Evolutionary conservation across 2,888 invertebrate species (phyloP).

Genomic region (Mycogona germanica): DNA sequence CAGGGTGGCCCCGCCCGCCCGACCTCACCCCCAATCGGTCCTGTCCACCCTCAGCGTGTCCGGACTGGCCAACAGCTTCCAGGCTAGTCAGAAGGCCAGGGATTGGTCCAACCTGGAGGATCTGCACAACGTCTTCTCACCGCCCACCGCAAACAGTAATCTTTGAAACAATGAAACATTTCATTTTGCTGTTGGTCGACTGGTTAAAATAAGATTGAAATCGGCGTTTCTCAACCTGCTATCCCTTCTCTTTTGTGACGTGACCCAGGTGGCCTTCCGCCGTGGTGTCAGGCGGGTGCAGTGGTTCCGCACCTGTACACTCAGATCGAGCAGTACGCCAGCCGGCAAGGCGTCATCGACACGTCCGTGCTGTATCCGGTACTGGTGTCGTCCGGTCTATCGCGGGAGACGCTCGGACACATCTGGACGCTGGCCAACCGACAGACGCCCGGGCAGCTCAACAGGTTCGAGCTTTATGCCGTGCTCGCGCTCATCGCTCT

Average conservation of each 20-base stretch:
- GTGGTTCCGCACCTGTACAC: constrained; percentile 31
- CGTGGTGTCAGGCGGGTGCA: constrained; percentile 25
- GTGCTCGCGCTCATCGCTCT: constrained; percentile 39
- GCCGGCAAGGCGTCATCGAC: constrained; percentile 29
- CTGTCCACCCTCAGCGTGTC: background rate
- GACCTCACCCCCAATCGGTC: background rate
- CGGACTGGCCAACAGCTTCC: background rate
- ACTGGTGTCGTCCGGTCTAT: constrained; percentile 36
- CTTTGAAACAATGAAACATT: background rate
- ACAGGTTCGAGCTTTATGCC: constrained; percentile 36
- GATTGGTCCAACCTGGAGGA: constrained; percentile 13
- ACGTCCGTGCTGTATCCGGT: constrained; percentile 38
- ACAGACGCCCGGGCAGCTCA: constrained; percentile 36
- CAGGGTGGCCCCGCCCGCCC: background rate
- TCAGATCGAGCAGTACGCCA: constrained; percentile 29
- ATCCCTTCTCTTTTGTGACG: background rate
- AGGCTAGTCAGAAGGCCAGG: constrained; percentile 9
- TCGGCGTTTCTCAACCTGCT: background rate
- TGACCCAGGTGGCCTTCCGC: constrained; percentile 13
- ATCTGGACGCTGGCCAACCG: constrained; percentile 39
- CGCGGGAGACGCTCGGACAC: constrained; percentile 35
- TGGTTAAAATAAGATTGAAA: no score
- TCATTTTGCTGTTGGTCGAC: background rate
- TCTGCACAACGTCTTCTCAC: constrained; percentile 3
- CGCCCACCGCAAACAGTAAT: background rate